Evolutionary conservation across 1,140 invertebrate genomes (phyloP), one percentile per base, ranked within the genome.

Genomic region (Archivesica marissinica): DNA sequence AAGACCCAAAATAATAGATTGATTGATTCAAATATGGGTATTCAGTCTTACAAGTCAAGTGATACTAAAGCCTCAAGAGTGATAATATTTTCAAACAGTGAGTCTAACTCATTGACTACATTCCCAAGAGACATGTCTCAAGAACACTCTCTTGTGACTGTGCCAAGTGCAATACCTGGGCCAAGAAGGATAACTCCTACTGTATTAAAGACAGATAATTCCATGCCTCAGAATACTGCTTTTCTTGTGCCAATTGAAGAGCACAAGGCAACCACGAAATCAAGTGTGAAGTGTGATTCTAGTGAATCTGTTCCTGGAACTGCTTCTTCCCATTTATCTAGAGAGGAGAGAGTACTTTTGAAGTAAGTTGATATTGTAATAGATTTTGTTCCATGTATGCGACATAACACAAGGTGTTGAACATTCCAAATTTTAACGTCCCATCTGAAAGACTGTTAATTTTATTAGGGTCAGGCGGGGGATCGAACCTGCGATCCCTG

Each of bases 341-440:
- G 64, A 38, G 87, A 86, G 52, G 88, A 89, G 47, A 77, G 88
- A 72, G 80, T 88, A 84, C 64, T 89, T 13, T 52, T 90, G 20
- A 87, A 82, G 89, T 90, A 78, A 74, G 80, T 68, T 59, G 25
- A 6, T 20, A 15, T 20, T 33, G 17, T 59, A 47, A 11, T 47
- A 9, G 9, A 11, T 47, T 20, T 47, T 47, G 44, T 47, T 47
- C 20, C 44, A 47, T 47, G 9, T 47, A 47, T n/a, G n/a, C n/a
- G n/a, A n/a, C n/a, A n/a, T n/a, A n/a, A n/a, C n/a, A 50, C 44
- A 11, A 50, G 20, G 44, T 11, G 11, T 50, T 50, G 44, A 20
- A n/a, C n/a, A n/a, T n/a, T n/a, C n/a, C n/a, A n/a, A n/a, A n/a
- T n/a, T n/a, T n/a, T n/a, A n/a, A n/a, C n/a, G n/a, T n/a, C n/a